A percentile compares a stretch with the other conserved stretches of the same genome.
Evolutionary conservation across 92 coral and sea anemone genomes (phyloP).

Genomic region (Actinernus sp.): DNA sequence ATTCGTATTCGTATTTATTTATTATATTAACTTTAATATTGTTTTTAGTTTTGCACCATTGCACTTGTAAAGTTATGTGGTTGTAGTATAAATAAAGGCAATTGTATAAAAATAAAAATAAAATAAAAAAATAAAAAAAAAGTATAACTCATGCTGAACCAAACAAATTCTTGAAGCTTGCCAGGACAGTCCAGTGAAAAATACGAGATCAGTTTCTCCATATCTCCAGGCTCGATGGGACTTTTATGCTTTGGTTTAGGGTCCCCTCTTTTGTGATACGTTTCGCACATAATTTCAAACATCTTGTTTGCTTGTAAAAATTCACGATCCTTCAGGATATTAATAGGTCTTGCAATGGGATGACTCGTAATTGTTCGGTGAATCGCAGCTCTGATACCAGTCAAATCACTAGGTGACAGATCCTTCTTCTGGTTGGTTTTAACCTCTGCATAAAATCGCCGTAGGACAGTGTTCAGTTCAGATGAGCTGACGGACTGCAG

Average conservation of each 20-base stretch:
- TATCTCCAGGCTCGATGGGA: slow-evolving; percentile 17
- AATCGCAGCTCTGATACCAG: slow-evolving; percentile 25
- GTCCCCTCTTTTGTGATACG: slow-evolving; percentile 26
- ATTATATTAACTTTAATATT: too few relatives aligned
- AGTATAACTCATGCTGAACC: slow-evolving; percentile 12
- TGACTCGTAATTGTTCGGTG: slow-evolving; percentile 32
- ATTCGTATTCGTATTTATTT: too few relatives aligned
- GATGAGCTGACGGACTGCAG: too few relatives aligned
- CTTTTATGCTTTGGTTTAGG: slow-evolving; percentile 23
- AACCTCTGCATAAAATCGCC: neutral
- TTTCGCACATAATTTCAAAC: slow-evolving; percentile 40
- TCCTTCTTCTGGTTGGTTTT: neutral
- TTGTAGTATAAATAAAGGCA: too few relatives aligned
- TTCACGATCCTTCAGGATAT: slow-evolving; percentile 22
- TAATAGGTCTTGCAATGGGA: slow-evolving; percentile 22
- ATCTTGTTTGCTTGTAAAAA: slow-evolving; percentile 28
- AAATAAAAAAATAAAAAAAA: too few relatives aligned
- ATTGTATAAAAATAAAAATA: too few relatives aligned
- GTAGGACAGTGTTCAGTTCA: neutral
- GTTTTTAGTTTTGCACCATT: too few relatives aligned
- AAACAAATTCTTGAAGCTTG: slow-evolving; percentile 14
- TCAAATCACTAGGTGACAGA: slow-evolving; percentile 4
- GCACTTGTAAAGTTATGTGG: too few relatives aligned
- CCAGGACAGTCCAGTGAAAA: slow-evolving; percentile 9
- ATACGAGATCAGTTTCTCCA: slow-evolving; percentile 14